These are phyloP conservation scores for Leptopilina clavipes DNA, from an alignment of 1,140 invertebrate genomes.

Conservation along the genomic window DNA sequence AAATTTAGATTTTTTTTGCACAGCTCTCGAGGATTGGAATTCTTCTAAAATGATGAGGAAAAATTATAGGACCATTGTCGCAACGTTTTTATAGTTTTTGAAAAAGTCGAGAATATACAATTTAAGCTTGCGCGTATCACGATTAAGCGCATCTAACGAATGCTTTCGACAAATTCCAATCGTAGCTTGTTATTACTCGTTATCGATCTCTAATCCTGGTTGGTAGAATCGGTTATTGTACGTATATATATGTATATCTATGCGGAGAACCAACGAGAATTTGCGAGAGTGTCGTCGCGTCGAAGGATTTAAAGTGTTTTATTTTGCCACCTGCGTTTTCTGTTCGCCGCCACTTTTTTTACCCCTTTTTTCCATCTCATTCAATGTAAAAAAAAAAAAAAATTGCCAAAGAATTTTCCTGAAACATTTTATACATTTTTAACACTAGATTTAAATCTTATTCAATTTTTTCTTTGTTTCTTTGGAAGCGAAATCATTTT, in stretches of 20 bases:
- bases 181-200: conserved; percentile 50
- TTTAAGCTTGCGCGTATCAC: background rate
- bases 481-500: too few species aligned
- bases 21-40: background rate
- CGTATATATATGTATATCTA: too few species aligned
- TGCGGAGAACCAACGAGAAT: conserved; percentile 37
- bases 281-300: conserved; percentile 31
- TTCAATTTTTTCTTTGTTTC: too few species aligned
- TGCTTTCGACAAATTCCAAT: conserved; percentile 55
- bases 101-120: background rate
- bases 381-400: too few species aligned
- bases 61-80: conserved; percentile 7
- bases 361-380: background rate
- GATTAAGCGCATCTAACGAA: conserved; percentile 21
- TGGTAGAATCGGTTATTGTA: conserved; percentile 52
- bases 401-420: too few species aligned
- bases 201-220: conserved; percentile 60
- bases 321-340: conserved; percentile 29
- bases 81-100: conserved; percentile 9
- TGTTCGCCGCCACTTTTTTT: background rate
- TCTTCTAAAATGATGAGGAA: conserved; percentile 11
- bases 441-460: too few species aligned
- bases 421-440: too few species aligned
- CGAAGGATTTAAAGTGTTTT: conserved; percentile 34
- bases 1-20: conserved; percentile 8